Conservation (phyloP, 2,888 invertebrate genomes). For the Fabriciana adippe region DNA sequence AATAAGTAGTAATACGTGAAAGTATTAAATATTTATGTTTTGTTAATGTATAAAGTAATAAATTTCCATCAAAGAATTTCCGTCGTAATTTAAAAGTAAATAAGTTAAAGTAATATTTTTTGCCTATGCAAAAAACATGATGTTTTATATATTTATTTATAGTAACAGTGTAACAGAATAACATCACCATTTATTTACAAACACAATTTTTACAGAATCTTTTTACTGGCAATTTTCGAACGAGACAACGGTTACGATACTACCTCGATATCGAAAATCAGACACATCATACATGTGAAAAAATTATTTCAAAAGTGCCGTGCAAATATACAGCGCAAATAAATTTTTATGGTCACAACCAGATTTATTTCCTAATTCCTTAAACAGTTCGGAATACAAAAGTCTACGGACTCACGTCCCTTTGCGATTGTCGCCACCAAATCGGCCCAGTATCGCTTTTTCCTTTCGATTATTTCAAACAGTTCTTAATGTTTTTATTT, state of each 20-base stretch:
- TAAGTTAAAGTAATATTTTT: neutral
- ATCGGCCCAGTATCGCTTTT: constrained; percentile 75
- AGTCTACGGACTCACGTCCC: constrained; percentile 29
- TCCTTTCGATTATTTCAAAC: constrained; percentile 74
- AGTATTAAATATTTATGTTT: neutral
- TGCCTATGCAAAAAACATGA: neutral
- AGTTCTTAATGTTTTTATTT: constrained; percentile 81
- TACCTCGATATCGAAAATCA: constrained; percentile 24
- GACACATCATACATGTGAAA: constrained; percentile 10
- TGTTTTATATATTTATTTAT: constrained; percentile 5
- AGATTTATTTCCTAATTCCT: constrained; percentile 42
- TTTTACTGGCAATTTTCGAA: constrained; percentile 23
- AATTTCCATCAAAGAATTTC: neutral
- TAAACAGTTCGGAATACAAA: constrained; percentile 37
- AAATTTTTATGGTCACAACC: constrained; percentile 31
- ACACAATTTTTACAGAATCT: constrained; percentile 5
- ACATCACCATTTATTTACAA: constrained; percentile 8
- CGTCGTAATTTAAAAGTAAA: no score
- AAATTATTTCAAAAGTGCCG: constrained; percentile 24
- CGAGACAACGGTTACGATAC: constrained; percentile 22
- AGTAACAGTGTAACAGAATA: neutral
- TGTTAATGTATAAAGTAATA: neutral
- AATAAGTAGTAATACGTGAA: no score
- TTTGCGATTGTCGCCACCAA: constrained; percentile 57
- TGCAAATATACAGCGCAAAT: constrained; percentile 27